Conservation (phyloP, 1,140 invertebrate species). For the Hycleus phaleratus region DNA sequence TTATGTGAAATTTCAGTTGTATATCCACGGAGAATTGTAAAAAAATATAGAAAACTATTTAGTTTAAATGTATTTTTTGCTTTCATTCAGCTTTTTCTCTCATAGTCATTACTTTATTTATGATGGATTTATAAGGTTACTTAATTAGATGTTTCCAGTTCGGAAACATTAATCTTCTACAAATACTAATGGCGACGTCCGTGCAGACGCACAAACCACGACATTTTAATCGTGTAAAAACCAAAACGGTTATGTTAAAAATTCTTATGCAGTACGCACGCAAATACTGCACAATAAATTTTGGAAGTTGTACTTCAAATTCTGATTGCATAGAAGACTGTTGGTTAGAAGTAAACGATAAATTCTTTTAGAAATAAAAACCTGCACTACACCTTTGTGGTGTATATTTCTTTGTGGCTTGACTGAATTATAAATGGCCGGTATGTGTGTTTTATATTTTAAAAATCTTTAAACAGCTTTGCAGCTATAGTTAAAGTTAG, state of each 20-base stretch:
- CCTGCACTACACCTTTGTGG: conserved; percentile 11
- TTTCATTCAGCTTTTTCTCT: too few relatives aligned
- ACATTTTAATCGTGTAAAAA: conserved; percentile 19
- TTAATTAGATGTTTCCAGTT: conserved; percentile 26
- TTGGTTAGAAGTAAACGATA: conserved; percentile 6
- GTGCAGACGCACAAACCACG: conserved; percentile 10
- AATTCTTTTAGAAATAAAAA: conserved; percentile 14
- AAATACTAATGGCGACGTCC: conserved; percentile 22
- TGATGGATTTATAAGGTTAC: conserved; percentile 25
- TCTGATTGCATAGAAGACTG: conserved; percentile 13
- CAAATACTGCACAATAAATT: too few relatives aligned
- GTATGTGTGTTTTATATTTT: not conserved
- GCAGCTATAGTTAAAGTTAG: too few relatives aligned
- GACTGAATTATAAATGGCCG: conserved; percentile 7
- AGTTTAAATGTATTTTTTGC: too few relatives aligned
- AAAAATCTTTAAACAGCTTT: too few relatives aligned
- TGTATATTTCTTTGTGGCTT: conserved; percentile 4
- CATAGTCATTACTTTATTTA: conserved; percentile 11
- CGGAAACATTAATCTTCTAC: conserved; percentile 23
- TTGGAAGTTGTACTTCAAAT: conserved; percentile 1
- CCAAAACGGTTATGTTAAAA: not conserved
- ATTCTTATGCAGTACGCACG: too few relatives aligned
- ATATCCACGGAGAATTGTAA: too few relatives aligned
- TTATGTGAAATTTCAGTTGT: too few relatives aligned
- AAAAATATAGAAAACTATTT: too few relatives aligned